Conservation (phyloP, 2,113 vertebrate genomes). For the Narcine bancroftii region DNA sequence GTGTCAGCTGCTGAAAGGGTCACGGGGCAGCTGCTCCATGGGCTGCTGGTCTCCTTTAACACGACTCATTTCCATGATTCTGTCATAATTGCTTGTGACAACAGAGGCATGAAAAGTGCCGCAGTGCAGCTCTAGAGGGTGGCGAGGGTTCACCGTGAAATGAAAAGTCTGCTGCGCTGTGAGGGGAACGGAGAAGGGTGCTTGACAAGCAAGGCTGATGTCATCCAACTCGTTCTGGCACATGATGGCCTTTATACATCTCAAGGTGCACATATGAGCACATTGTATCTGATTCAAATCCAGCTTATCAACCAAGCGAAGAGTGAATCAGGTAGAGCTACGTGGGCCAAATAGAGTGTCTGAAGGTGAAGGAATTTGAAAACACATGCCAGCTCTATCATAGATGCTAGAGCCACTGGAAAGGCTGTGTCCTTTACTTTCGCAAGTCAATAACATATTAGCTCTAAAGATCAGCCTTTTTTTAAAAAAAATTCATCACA, state of each 20-base stretch:
- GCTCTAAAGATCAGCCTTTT: background rate
- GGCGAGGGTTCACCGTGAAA: background rate
- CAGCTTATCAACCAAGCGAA: background rate
- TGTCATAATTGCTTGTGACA: slow-evolving; percentile 14
- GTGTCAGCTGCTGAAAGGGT: background rate
- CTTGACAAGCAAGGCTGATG: background rate
- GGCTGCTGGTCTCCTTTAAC: background rate
- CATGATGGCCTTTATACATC: background rate
- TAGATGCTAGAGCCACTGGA: background rate
- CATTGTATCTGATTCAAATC: background rate
- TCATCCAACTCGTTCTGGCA: background rate
- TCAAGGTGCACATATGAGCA: background rate
- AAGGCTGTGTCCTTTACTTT: background rate
- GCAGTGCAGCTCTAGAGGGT: background rate
- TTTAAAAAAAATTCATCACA: no score
- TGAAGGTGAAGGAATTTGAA: background rate
- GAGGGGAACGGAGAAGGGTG: background rate
- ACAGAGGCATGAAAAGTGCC: background rate
- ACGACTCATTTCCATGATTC: background rate
- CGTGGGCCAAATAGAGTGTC: background rate
- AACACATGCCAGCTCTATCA: background rate
- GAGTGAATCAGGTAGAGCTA: background rate
- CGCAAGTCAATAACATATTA: background rate
- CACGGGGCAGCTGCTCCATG: background rate
- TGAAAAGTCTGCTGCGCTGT: no score